These are phyloP conservation scores for Prunella fulvescens DNA, from an alignment of 2,113 vertebrate genomes.

Conservation along the genomic window DNA sequence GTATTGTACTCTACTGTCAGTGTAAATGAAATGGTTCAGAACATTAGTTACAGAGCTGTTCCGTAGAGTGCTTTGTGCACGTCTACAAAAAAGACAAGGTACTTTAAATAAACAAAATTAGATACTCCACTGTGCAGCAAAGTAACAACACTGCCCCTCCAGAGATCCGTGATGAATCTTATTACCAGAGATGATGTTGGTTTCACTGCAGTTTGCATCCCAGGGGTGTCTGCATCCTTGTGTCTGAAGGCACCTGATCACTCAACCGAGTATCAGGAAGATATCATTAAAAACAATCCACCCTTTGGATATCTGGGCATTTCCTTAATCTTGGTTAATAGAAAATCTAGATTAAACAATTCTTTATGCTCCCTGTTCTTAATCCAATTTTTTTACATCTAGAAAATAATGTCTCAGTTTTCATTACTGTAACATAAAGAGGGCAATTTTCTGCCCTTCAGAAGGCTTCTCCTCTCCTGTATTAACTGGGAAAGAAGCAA, in stretches of 20 bases:
- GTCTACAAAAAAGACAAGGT: background rate
- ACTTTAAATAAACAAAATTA: background rate
- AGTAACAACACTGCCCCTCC: background rate
- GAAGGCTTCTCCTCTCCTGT: background rate
- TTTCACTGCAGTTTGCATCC: background rate
- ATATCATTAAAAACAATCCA: background rate
- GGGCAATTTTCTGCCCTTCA: background rate
- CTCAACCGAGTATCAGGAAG: background rate
- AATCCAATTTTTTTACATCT: background rate
- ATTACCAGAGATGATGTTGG: background rate
- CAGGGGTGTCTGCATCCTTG: background rate
- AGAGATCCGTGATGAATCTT: background rate
- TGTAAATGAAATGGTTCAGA: background rate
- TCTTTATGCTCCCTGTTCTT: background rate
- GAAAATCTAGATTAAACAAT: background rate
- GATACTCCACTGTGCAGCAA: background rate
- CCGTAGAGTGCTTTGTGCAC: rapidly evolving
- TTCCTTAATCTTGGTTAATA: background rate
- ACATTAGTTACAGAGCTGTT: background rate
- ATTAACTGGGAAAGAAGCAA: background rate
- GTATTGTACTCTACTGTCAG: background rate
- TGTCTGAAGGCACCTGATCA: background rate
- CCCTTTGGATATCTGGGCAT: background rate
- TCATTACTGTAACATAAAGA: background rate
- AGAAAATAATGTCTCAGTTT: background rate